These are phyloP conservation scores for Notarius lentiginosus DNA, from an alignment of 2,113 vertebrate genomes.

Conservation along the genomic window DNA sequence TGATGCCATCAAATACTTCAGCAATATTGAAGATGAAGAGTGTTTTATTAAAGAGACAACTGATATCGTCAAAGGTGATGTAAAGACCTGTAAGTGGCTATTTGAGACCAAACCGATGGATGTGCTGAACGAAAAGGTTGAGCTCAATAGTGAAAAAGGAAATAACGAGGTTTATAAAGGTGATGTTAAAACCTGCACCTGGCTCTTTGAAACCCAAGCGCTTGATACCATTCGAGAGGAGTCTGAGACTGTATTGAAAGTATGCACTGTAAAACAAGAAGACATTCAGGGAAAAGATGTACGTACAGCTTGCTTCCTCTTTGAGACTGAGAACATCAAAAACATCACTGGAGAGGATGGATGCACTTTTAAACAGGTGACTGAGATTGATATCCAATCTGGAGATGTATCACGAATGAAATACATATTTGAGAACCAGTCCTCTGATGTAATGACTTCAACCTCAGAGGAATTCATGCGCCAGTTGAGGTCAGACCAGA, in stretches of 20 bases:
- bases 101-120: slow-evolving; percentile 93
- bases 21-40: slow-evolving; percentile 79
- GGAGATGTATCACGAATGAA: slow-evolving; percentile 86
- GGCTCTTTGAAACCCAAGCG: slow-evolving; percentile 88
- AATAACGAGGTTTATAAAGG: slow-evolving; percentile 77
- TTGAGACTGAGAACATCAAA: slow-evolving; percentile 87
- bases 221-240: slow-evolving; percentile 80
- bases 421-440: slow-evolving; percentile 86
- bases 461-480: slow-evolving; percentile 79
- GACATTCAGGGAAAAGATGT: slow-evolving; percentile 86
- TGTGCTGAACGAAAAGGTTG: slow-evolving; percentile 80
- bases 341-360: slow-evolving; percentile 76
- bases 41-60: slow-evolving; percentile 55
- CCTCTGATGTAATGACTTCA: slow-evolving; percentile 81
- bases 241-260: slow-evolving; percentile 70
- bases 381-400: slow-evolving; percentile 81
- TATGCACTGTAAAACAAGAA: slow-evolving; percentile 78
- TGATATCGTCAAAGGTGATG: slow-evolving; percentile 83
- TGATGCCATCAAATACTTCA: slow-evolving; percentile 86
- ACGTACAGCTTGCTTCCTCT: slow-evolving; percentile 79
- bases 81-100: slow-evolving; percentile 87
- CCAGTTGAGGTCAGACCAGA: slow-evolving; percentile 77
- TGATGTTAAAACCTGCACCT: slow-evolving; percentile 86
- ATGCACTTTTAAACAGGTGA: slow-evolving; percentile 72
- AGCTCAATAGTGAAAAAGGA: slow-evolving; percentile 62